Evolutionary conservation across 37 sponge, comb jelly and placozoan species (phyloP).

Genomic region (Halichondria panicea): DNA sequence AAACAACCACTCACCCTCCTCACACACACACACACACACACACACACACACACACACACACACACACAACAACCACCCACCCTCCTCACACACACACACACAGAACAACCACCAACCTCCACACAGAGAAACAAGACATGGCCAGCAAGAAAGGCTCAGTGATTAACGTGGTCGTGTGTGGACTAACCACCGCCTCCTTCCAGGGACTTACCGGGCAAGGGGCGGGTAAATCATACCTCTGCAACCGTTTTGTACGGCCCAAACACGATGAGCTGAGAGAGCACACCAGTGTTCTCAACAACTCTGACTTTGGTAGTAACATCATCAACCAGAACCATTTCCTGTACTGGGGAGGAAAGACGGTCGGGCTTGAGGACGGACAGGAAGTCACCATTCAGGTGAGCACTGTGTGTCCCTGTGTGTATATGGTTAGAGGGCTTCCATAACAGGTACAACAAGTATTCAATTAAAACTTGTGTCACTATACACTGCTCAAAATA

Average conservation of each 20-base stretch:
- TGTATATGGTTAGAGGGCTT: too few species aligned
- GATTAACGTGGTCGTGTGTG: conserved; percentile 46
- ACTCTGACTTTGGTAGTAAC: conserved; percentile 50
- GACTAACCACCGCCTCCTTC: conserved; percentile 51
- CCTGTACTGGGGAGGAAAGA: conserved; percentile 85
- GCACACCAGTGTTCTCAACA: conserved; percentile 54
- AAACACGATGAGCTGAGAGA: conserved; percentile 49
- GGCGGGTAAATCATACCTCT: conserved; percentile 75
- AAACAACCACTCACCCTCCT: too few species aligned
- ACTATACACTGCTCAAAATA: too few species aligned
- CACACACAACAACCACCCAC: too few species aligned
- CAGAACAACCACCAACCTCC: neutral
- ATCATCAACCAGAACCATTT: conserved; percentile 76
- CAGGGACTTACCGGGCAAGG: conserved; percentile 45
- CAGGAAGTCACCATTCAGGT: conserved; percentile 47
- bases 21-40: too few species aligned
- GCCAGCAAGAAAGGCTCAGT: conserved; percentile 3
- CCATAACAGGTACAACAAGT: too few species aligned
- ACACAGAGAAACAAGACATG: neutral
- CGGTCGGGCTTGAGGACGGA: conserved; percentile 43
- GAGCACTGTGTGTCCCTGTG: too few species aligned
- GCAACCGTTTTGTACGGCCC: conserved; percentile 74
- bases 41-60: too few species aligned
- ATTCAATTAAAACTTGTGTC: too few species aligned
- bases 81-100: conserved; percentile 1